Evolutionary conservation across 2,113 vertebrate genomes (phyloP).

Genomic region (Spea multiplicata): DNA sequence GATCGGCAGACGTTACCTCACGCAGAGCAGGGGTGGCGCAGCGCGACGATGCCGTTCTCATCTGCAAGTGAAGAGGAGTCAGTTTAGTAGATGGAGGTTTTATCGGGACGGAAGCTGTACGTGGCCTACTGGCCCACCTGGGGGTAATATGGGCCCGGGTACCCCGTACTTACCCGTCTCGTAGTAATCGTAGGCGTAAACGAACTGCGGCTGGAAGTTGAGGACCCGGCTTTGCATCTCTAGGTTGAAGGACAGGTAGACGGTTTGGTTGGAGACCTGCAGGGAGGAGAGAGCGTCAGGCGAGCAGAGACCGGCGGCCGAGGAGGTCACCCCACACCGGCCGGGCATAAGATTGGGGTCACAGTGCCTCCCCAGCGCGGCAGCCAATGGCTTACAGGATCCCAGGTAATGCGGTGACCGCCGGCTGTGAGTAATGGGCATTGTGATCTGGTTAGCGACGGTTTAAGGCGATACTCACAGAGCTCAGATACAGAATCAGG

Average conservation of each 20-base stretch:
- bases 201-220: slow-evolving; percentile 14
- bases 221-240: slow-evolving; percentile 7
- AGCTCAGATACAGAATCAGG: slow-evolving; percentile 1
- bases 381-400: background rate
- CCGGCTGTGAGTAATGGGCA: background rate
- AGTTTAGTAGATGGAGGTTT: background rate
- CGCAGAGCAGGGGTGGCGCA: background rate
- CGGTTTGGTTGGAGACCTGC: background rate
- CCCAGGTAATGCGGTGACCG: background rate
- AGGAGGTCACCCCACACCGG: too few species aligned
- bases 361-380: background rate
- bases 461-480: slow-evolving; percentile 2
- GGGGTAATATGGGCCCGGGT: too few species aligned
- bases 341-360: background rate
- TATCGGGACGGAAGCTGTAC: background rate
- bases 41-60: background rate
- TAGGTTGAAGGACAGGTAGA: background rate
- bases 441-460: background rate
- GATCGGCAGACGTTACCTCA: background rate
- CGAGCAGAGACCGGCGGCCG: background rate
- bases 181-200: slow-evolving; percentile 10
- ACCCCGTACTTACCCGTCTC: slow-evolving; percentile 4
- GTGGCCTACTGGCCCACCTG: too few species aligned
- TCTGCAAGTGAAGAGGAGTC: background rate
- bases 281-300: background rate